phyloP scores from a whole-genome alignment of 2,888 invertebrate species.

The Leptinotarsa peninsularis region DNA sequence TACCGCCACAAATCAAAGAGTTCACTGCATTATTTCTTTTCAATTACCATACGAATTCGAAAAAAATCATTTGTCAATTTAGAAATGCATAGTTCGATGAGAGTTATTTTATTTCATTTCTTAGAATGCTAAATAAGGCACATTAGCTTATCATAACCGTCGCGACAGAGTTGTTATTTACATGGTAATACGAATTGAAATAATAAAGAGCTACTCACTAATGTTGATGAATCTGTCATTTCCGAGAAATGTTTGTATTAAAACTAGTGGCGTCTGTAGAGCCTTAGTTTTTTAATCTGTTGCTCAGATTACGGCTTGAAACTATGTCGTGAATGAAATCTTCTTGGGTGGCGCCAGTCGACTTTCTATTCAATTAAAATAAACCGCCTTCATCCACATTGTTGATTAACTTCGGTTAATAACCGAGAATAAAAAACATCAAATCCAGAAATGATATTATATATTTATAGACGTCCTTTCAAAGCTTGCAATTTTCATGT shows the following conservation, averaged over 20 bases:
- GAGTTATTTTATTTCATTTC: neutral
- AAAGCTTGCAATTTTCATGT: neutral
- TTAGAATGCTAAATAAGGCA: conserved; percentile 11
- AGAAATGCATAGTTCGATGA: too few relatives aligned
- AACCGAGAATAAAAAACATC: neutral
- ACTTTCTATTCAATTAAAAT: conserved; percentile 20
- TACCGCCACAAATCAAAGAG: too few relatives aligned
- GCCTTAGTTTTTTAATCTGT: conserved; percentile 2
- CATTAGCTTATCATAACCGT: neutral
- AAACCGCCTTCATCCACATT: neutral
- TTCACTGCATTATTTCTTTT: too few relatives aligned
- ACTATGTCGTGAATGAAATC: conserved; percentile 9
- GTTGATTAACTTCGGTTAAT: neutral
- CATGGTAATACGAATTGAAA: neutral
- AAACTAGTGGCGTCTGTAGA: conserved; percentile 10
- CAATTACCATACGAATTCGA: neutral
- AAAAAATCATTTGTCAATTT: neutral
- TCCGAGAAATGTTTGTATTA: conserved; percentile 11
- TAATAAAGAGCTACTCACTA: neutral
- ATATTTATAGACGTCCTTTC: neutral
- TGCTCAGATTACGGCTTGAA: conserved; percentile 1
- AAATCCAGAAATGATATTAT: neutral
- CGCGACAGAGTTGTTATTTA: conserved; percentile 11
- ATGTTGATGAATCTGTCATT: neutral
- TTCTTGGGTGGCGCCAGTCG: conserved; percentile 12